Percentiles rank a stretch among this genome's conserved stretches.
Evolutionary conservation across 2,797 vertebrate genomes (phyloP).

Genomic region (Enteromius unitaeniatus): DNA sequence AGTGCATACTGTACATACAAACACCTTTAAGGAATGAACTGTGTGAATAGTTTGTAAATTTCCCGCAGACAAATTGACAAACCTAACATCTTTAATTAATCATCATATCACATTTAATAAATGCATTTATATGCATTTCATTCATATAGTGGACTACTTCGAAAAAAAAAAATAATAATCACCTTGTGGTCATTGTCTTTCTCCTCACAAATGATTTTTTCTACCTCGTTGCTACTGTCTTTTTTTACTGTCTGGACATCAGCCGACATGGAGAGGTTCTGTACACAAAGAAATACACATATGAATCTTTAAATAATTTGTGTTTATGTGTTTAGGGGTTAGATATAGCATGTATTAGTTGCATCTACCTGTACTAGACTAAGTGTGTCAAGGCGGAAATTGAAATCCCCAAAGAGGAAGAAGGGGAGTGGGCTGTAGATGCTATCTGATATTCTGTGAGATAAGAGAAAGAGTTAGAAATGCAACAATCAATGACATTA

Average conservation of each 20-base stretch:
- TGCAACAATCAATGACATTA: not conserved
- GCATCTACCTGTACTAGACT: slow-evolving; percentile 78
- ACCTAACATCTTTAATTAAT: not conserved
- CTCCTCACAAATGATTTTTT: slow-evolving; percentile 80
- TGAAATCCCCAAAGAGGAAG: slow-evolving; percentile 87
- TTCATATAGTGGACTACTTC: not conserved
- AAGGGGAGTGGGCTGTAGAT: slow-evolving; percentile 73
- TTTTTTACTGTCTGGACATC: slow-evolving; percentile 76
- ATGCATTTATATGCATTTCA: not conserved
- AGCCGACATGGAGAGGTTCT: slow-evolving; percentile 77
- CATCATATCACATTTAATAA: not conserved
- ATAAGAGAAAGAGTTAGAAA: slow-evolving; percentile 1
- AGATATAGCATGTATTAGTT: not conserved
- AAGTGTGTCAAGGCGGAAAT: slow-evolving; percentile 82
- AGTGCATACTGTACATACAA: not conserved
- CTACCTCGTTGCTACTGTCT: slow-evolving; percentile 75
- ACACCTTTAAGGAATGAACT: not conserved
- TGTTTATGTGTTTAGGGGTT: not conserved
- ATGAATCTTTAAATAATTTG: not conserved
- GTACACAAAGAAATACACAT: slow-evolving; percentile 53
- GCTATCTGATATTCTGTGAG: slow-evolving; percentile 71
- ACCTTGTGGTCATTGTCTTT: slow-evolving; percentile 81
- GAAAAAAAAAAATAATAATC: slow-evolving; percentile 9
- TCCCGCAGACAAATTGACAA: not conserved
- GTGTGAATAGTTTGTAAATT: not conserved